A percentile compares a stretch with the other conserved stretches of the same genome.
Evolutionary conservation across 2,113 vertebrate genomes (phyloP).

Genomic region (Cyprinus carpio): DNA sequence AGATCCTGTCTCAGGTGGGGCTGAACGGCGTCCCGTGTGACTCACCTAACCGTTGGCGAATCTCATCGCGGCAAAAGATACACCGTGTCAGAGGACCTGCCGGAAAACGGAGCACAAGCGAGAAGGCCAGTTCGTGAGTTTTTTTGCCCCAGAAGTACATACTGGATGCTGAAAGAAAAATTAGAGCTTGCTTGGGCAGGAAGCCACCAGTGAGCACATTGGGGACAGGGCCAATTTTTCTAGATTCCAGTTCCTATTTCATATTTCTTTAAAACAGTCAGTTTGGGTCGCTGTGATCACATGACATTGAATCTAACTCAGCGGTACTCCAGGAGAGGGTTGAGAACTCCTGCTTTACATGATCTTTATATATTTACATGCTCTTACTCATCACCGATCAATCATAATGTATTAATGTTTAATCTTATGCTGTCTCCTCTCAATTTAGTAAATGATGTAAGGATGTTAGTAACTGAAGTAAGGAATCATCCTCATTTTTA

Average conservation of each 20-base stretch:
- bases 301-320: too few relatives aligned
- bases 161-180: background rate
- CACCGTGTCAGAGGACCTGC: background rate
- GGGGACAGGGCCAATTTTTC: conserved; percentile 32
- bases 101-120: background rate
- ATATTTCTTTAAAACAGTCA: background rate
- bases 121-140: background rate
- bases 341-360: too few relatives aligned
- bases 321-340: too few relatives aligned
- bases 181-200: conserved; percentile 62
- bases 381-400: background rate
- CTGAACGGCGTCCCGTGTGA: background rate
- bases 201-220: conserved; percentile 57
- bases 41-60: background rate
- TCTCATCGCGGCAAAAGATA: background rate
- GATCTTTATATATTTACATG: background rate
- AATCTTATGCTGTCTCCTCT: too few relatives aligned
- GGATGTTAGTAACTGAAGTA: too few relatives aligned
- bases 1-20: conserved; percentile 82
- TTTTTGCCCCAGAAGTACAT: background rate
- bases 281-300: background rate
- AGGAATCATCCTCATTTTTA: background rate
- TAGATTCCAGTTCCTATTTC: background rate
- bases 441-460: too few relatives aligned
- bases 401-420: too few relatives aligned